Evolutionary conservation across 2,113 vertebrate genomes (phyloP), one percentile per base, ranked within the genome.

Genomic region (Cyprinodon tularosa): DNA sequence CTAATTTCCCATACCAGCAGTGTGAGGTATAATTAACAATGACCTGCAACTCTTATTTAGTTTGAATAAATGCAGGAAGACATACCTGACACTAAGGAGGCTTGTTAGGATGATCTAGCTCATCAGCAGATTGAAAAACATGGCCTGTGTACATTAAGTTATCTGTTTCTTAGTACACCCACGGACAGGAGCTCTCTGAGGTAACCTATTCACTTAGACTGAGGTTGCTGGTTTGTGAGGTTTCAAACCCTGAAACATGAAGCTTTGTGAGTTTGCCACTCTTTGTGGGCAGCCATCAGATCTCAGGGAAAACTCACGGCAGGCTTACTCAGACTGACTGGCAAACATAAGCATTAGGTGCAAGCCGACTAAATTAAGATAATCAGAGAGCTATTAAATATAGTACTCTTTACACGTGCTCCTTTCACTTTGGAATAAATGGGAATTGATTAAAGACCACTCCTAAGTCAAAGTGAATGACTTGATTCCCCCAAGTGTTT

Each of bases 311-410:
- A 60, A 15, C 39, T 12, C 13, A 36, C 22, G 36, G 73, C 66
- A 20, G 72, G 53, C 47, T 10, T n/a, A 29, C 20, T 45, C 10
- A 6, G 69, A 45, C 37, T 44, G 4, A 72, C 68, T 77, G 78
- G 71, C 77, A 71, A 42, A 75, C 81, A 47, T 53, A 53, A 38
- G 42, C 9, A 3, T 10, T 78, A 40, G 0, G 40, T 2, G 53
- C 68, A 78, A 82, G 81, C 29, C 44, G 6, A 73, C 60, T 78
- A 64, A 77, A 73, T 84, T 40, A 75, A 60, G 80, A 84, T 76
- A 77, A 39, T 59, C 68, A 45, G 48, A 0, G 57, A 62, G 72
- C 48, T 45, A 59, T 76, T 66, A 60, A 73, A 57, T 76, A 22
- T 72, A 81, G 3, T 62, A 39, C 20, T 66, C n/a, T 5, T 66